Evolutionary conservation across 1,140 invertebrate species (phyloP), one percentile per base, ranked within the genome.

Genomic region (Calephelis virginiensis): DNA sequence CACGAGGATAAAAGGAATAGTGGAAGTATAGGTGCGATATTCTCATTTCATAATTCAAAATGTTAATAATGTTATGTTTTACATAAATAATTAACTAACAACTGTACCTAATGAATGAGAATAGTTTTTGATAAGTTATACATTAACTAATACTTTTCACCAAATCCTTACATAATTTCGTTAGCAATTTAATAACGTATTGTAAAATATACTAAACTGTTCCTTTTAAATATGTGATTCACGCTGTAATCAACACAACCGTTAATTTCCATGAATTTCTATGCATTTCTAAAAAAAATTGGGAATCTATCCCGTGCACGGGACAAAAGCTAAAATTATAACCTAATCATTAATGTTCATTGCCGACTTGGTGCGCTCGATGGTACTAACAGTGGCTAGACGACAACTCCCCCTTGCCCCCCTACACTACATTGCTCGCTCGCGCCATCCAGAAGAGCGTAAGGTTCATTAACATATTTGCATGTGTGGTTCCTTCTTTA

Each of bases 341-440:
- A 10, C 14, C 11, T 56, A 56, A 56, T 66, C 40, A 9, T 43
- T 45, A 63, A 61, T 69, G 46, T 43, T 75, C 49, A 74, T 60
- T 76, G 70, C 53, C 53, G 12, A 59, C 62, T 73, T 68, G 72
- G 72, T 80, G 76, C 78, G 86, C 70, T 80, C 77, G 78, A 46
- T 63, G 75, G 76, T 74, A 83, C 78, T 85, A 85, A 89, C 90
- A 94, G 94, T 94, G 94, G 94, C 86, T 94, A 91, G 94, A 94
- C 80, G 94, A 94, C 78, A 93, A 94, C 86, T 93, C 93, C 61
- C 91, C 93, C 69, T 89, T 93, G 77, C 93, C 94, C 70, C 93
- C 92, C 77, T 94, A 93, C 89, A 92, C 93, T 72, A 93, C 93
- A 86, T 92, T 94, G 82, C 92, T 94, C 75, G 92, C 92, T 81